Conservation (phyloP, 2,888 invertebrate species). For the Drosophila robusta region DNA sequence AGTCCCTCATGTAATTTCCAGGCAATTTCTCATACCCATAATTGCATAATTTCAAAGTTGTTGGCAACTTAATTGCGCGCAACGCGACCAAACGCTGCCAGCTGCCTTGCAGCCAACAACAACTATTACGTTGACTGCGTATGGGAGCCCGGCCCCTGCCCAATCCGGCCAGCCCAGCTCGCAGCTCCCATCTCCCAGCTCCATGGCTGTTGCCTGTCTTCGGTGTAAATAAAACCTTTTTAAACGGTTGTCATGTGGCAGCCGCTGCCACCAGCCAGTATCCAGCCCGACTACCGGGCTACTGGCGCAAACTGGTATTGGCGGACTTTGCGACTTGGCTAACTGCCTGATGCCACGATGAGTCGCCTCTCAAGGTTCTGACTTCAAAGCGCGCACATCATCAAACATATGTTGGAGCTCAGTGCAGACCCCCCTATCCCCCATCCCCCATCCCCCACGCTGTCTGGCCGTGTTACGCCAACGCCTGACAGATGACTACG, state of each 20-base stretch:
- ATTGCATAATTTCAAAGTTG: slow-evolving; percentile 85
- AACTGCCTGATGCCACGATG: slow-evolving; percentile 48
- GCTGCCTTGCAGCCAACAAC: slow-evolving; percentile 28
- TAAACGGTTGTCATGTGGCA: slow-evolving; percentile 82
- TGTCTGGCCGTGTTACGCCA: slow-evolving; percentile 49
- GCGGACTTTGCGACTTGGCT: slow-evolving; percentile 32
- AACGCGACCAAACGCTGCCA: slow-evolving; percentile 57
- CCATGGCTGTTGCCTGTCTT: slow-evolving; percentile 37
- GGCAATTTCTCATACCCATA: slow-evolving; percentile 83
- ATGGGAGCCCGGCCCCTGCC: no score
- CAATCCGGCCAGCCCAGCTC: background rate
- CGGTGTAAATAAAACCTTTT: slow-evolving; percentile 81
- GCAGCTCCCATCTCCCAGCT: no score
- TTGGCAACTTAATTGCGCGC: slow-evolving; percentile 84
- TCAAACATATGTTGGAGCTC: slow-evolving; percentile 70
- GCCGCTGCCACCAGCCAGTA: slow-evolving; percentile 32
- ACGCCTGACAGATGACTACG: slow-evolving; percentile 59
- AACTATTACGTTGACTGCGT: background rate
- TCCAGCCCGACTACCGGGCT: slow-evolving; percentile 54
- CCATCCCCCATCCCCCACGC: background rate
- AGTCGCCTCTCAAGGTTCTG: slow-evolving; percentile 40
- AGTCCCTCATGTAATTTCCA: slow-evolving; percentile 80
- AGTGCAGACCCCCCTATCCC: background rate
- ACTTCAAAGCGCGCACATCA: slow-evolving; percentile 73
- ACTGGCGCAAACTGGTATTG: slow-evolving; percentile 23